Base-by-base conservation (phyloP, 2,113 vertebrate species). In the Gallinago media region DNA sequence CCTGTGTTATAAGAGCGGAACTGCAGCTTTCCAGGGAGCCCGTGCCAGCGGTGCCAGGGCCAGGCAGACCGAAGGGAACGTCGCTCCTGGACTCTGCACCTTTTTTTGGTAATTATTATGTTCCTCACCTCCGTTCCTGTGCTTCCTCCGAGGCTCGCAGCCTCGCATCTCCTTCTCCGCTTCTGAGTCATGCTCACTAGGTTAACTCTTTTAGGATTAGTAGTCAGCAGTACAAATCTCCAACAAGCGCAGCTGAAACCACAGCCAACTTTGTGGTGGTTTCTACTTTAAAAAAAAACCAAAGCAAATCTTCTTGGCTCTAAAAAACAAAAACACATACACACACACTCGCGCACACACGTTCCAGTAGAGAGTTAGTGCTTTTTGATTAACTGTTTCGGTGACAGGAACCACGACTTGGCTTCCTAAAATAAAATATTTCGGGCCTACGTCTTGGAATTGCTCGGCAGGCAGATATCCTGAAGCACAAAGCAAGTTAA, bases 1-100 rank as follows among this genome's bases (percentile, higher is more conserved):
- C 98, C 98, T 98, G 98, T 98, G 99, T 99, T 98, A 98, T 98
- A 98, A 98, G 97, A 97, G 98, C 97, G 98, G 98, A 98, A 98
- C 98, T 98, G 98, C 98, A 98, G 98, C 98, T 98, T 98, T 98
- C 97, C 98, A 98, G 98, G 97, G 98, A 98, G 97, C 96, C 93
- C 85, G 97, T 98, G 98, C 96, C 97, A 98, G 96, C 98, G 97
- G 97, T 98, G 97, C 97, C 98, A 98, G 97, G 97, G 98, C 98
- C 97, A 96, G 98, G 97, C 98, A 97, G 96, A 97, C 91, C 95
- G 96, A 96, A 95, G 94, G 95, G 97, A 97, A 68, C 94, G 97
- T 96, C 81, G 85, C 95, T 97, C 93, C 95, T 96, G 89, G 94
- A 95, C 97, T 95, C 95, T 85, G 92, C 97, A 96, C 97, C 97